These are phyloP conservation scores for Danio kyathit DNA, from an alignment of 2,797 vertebrate genomes.

Conservation along the genomic window DNA sequence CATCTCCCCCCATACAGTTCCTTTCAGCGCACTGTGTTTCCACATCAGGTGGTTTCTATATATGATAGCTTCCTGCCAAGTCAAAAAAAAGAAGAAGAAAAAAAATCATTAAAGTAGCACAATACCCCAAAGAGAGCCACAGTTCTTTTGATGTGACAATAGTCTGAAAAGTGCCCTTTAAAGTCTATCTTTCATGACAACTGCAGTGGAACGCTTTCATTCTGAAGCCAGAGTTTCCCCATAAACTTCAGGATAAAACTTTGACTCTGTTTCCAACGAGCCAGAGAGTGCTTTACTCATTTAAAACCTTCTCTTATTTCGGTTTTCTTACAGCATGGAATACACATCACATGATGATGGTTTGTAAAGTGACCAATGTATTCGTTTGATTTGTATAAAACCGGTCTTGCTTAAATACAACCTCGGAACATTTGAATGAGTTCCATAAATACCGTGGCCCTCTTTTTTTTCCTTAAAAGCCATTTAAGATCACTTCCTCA, in stretches of 20 bases:
- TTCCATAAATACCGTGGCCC: slow-evolving; percentile 50
- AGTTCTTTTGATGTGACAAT: slow-evolving; percentile 73
- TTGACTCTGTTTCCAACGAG: slow-evolving; percentile 55
- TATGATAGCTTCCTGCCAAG: slow-evolving; percentile 44
- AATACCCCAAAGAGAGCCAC: slow-evolving; percentile 58
- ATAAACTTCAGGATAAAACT: slow-evolving; percentile 66
- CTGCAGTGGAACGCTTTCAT: slow-evolving; percentile 70
- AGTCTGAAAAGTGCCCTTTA: slow-evolving; percentile 70
- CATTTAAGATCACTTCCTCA: slow-evolving; percentile 68
- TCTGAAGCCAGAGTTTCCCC: slow-evolving; percentile 66
- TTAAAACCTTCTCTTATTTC: slow-evolving; percentile 7
- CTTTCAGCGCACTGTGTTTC: slow-evolving; percentile 21
- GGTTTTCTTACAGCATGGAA: background rate
- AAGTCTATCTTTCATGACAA: slow-evolving; percentile 70
- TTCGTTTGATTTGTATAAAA: slow-evolving; percentile 60
- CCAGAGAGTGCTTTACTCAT: slow-evolving; percentile 53
- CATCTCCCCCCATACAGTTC: slow-evolving; percentile 16
- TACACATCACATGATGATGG: slow-evolving; percentile 50
- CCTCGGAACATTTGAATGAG: slow-evolving; percentile 58
- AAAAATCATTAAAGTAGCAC: slow-evolving; percentile 39
- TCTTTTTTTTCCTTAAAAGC: slow-evolving; percentile 65
- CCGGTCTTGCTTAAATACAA: slow-evolving; percentile 56
- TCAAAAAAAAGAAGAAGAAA: slow-evolving; percentile 60
- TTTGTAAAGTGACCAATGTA: slow-evolving; percentile 56
- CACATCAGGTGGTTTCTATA: slow-evolving; percentile 38